These are phyloP conservation scores for Centrocercus urophasianus DNA, from an alignment of 2,113 vertebrate genomes.

Conservation along the genomic window DNA sequence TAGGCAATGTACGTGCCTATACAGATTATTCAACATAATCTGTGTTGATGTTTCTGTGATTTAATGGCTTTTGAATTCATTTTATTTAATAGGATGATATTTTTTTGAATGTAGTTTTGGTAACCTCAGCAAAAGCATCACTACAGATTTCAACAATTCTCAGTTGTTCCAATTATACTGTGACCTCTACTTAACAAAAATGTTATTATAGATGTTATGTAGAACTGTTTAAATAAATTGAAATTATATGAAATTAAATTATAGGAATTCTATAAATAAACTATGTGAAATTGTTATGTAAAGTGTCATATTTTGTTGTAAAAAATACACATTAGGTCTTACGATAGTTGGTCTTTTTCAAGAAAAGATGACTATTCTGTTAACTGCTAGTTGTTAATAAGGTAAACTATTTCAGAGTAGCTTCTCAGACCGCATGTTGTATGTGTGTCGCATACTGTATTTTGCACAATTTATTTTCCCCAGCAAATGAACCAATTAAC, in stretches of 20 bases:
- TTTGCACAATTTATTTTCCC: not conserved
- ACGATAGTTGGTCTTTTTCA: not conserved
- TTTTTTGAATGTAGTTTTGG: not conserved
- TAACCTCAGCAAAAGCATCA: not conserved
- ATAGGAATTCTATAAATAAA: not conserved
- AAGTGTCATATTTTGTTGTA: not conserved
- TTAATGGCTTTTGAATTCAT: not conserved
- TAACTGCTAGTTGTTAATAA: not conserved
- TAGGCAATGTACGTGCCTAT: accelerated
- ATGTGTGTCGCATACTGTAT: not conserved
- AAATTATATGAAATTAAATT: not conserved
- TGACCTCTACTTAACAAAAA: not conserved
- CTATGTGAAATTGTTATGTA: not conserved
- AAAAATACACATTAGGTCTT: not conserved
- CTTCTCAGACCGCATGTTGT: not conserved
- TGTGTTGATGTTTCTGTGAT: not conserved
- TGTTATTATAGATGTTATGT: not conserved
- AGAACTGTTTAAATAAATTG: not conserved
- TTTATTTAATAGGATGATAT: not conserved
- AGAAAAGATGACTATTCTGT: not conserved
- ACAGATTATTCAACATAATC: not conserved
- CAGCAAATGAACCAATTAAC: not conserved
- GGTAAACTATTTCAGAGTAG: not conserved
- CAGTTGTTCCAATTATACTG: not conserved
- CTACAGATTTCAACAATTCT: not conserved